Conservation (phyloP, 2,888 invertebrate genomes). For the Drosophila prolongata region DNA sequence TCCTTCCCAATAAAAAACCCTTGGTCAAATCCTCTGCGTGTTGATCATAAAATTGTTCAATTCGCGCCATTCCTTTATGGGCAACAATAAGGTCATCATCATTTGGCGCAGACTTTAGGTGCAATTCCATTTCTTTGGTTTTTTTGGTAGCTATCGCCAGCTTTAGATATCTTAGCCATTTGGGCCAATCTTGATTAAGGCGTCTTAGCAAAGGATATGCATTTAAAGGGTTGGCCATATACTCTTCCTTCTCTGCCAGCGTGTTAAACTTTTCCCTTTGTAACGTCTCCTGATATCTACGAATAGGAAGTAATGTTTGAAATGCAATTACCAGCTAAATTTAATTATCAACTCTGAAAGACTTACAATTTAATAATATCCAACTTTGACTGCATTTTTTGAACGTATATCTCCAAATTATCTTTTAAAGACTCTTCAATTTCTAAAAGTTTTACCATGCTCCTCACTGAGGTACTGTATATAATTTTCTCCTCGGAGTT, state of each 20-base stretch:
- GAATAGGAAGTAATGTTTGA: background rate
- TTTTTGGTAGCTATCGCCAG: background rate
- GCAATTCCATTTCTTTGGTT: conserved; percentile 18
- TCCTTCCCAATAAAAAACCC: conserved; percentile 37
- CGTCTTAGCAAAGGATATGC: conserved; percentile 43
- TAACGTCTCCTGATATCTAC: conserved; percentile 38
- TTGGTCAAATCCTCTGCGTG: conserved; percentile 47
- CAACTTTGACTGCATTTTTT: conserved; percentile 43
- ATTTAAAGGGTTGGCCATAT: conserved; percentile 48
- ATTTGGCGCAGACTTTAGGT: conserved; percentile 24
- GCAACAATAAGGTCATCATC: conserved; percentile 32
- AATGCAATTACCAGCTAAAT: background rate
- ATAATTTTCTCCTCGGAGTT: background rate
- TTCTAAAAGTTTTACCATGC: conserved; percentile 30
- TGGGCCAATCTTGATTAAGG: conserved; percentile 53
- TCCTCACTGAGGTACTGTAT: conserved; percentile 36
- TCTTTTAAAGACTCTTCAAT: conserved; percentile 34
- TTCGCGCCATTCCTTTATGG: conserved; percentile 36
- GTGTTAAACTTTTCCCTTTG: background rate
- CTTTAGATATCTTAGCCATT: conserved; percentile 46
- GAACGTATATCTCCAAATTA: conserved; percentile 8
- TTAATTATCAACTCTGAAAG: background rate
- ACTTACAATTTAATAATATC: conserved; percentile 45
- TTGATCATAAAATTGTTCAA: conserved; percentile 44
- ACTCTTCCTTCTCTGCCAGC: conserved; percentile 21